Evolutionary conservation across 2,797 vertebrate species (phyloP), one percentile per base, ranked within the genome.

Genomic region (Acipenser oxyrinchus): DNA sequence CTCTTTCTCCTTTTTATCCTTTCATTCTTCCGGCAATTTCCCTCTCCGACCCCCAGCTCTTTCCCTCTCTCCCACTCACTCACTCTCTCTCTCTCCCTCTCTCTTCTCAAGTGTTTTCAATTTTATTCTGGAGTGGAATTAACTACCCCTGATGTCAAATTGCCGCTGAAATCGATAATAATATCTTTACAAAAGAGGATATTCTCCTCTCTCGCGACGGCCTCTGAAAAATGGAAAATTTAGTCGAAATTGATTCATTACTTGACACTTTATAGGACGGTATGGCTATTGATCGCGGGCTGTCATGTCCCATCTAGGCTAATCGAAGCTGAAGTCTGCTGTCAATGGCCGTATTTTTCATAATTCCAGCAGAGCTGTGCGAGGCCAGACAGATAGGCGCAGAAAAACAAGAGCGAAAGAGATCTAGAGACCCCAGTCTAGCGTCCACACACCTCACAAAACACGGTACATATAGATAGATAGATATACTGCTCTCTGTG

Each of bases 181-280:
- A 96, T 96, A 96, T 96, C 94, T 96, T 95, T 96, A 95, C 94
- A 96, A 96, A 96, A 94, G 93, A 95, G 94, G 94, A 95, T 95
- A 96, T 95, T 96, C 94, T 94, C 94, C 94, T 94, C 94, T 94
- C 93, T 91, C 90, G 92, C 93, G 94, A 95, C 93, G 93, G 94
- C 92, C 93, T 94, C 95, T 96, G 94, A 96, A 96, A 96, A 96
- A 96, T 96, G 94, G 94, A 96, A 96, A 96, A 96, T 96, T 96
- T 96, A 95, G 93, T 94, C 94, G 94, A 96, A 94, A 96, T 96
- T 96, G 94, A 96, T 96, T 96, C 94, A 96, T 96, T 96, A 96
- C 93, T 96, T 95, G 94, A 95, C 94, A 95, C 94, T 94, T 96
- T 95, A 94, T 95, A 94, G 94, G 94, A 93, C 94, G 94, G 93